phyloP scores from a whole-genome alignment of 2,797 vertebrate genomes.

The Hephaestus fuliginosus region DNA sequence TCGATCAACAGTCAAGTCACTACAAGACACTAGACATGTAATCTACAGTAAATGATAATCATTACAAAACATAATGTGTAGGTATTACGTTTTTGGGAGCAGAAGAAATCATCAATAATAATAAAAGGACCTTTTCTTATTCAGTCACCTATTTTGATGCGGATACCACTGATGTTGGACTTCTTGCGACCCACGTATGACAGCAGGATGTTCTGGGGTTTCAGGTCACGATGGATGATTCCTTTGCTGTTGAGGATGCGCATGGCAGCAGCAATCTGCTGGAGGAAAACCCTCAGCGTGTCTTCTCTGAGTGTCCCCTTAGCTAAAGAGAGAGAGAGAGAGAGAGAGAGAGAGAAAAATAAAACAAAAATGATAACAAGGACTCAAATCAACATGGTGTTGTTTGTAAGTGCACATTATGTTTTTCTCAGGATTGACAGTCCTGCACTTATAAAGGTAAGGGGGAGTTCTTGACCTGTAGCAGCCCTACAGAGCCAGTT shows the following conservation, averaged over 20 bases:
- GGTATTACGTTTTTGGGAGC: neutral
- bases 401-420: neutral
- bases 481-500: neutral
- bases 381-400: neutral
- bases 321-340: conserved; percentile 76
- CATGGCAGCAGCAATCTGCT: conserved; percentile 98
- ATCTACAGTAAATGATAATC: neutral
- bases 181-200: conserved; percentile 92
- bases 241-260: conserved; percentile 95
- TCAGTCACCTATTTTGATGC: conserved; percentile 94
- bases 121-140: neutral
- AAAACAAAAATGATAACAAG: neutral
- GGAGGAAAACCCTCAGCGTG: conserved; percentile 94
- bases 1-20: neutral
- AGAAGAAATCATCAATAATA: neutral
- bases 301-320: conserved; percentile 97
- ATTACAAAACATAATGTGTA: neutral
- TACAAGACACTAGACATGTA: neutral
- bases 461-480: neutral
- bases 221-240: conserved; percentile 96
- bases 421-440: neutral
- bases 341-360: neutral
- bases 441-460: neutral
- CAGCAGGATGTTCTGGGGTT: conserved; percentile 96
- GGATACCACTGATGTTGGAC: conserved; percentile 91